Percentiles rank a stretch among this genome's conserved stretches.
phyloP scores from a whole-genome alignment of 1,140 invertebrate genomes.

The Diploscapter pachys region DNA sequence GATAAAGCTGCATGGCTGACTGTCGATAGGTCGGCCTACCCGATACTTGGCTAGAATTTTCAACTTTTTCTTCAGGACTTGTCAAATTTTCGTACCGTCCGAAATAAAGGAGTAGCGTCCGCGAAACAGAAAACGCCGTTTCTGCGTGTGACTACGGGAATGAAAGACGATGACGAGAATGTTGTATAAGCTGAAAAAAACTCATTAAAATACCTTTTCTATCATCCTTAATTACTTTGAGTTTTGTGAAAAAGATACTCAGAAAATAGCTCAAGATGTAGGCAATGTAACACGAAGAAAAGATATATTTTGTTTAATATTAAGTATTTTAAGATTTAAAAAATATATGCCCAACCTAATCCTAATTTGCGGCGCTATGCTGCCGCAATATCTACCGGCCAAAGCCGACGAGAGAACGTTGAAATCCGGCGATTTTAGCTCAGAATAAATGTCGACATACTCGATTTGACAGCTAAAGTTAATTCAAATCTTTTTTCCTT shows the following conservation, averaged over 20 bases:
- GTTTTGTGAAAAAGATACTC: conserved; percentile 66
- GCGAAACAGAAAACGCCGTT: conserved; percentile 78
- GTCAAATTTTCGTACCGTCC: conserved; percentile 73
- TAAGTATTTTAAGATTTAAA: too few relatives aligned
- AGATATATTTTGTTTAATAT: too few relatives aligned
- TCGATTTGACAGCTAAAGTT: conserved; percentile 51
- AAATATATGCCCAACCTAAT: too few relatives aligned
- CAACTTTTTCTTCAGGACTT: conserved; percentile 18
- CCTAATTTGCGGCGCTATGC: conserved; percentile 77
- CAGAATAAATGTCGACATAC: conserved; percentile 71
- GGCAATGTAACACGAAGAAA: too few relatives aligned
- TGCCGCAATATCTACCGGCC: conserved; percentile 92
- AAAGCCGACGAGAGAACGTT: conserved; percentile 85
- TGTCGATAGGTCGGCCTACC: conserved; percentile 73
- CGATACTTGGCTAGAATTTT: conserved; percentile 80
- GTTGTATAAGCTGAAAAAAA: conserved; percentile 73
- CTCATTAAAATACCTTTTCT: conserved; percentile 37
- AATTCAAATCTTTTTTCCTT: too few relatives aligned
- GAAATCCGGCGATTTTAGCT: conserved; percentile 74
- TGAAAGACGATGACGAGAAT: conserved; percentile 90
- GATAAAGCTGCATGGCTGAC: conserved; percentile 58
- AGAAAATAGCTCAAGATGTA: too few relatives aligned
- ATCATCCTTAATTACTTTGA: conserved; percentile 8
- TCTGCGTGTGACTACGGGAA: conserved; percentile 78
- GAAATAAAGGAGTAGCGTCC: conserved; percentile 88